Evolutionary conservation across 1,140 invertebrate species (phyloP).

Genomic region (Babylonia areolata): DNA sequence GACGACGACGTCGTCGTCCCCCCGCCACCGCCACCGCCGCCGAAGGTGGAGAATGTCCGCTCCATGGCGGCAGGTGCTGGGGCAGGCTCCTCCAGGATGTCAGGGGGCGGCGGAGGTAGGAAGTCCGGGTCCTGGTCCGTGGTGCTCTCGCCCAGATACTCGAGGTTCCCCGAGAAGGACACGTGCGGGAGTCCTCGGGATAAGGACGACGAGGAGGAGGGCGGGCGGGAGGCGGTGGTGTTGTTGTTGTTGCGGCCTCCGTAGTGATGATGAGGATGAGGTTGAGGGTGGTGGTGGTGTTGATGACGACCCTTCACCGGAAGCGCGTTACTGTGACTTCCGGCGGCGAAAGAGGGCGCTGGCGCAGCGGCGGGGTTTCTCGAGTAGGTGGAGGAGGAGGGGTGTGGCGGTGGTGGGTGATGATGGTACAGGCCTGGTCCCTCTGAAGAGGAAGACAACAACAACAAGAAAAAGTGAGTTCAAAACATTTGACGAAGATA

Average conservation of each 20-base stretch:
- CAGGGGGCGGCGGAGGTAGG: constrained; percentile 12
- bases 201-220: not conserved
- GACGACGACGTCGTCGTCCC: too few species aligned
- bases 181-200: constrained; percentile 31
- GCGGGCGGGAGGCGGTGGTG: not conserved
- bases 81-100: not conserved
- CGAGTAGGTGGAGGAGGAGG: not conserved
- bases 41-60: constrained; percentile 17
- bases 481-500: too few species aligned
- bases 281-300: too few species aligned
- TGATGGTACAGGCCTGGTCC: constrained; percentile 14
- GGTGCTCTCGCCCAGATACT: constrained; percentile 31
- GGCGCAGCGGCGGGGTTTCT: too few species aligned
- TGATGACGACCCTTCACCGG: constrained; percentile 18
- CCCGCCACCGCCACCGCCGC: not conserved
- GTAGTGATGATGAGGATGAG: not conserved
- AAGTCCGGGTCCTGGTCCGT: not conserved
- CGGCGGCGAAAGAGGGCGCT: constrained; percentile 11
- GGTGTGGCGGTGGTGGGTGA: not conserved
- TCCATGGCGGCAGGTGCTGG: constrained; percentile 6
- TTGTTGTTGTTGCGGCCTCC: constrained; percentile 5
- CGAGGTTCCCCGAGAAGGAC: constrained; percentile 33
- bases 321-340: not conserved
- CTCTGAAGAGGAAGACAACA: not conserved
- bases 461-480: too few species aligned